Evolutionary conservation across 2,797 vertebrate species (phyloP).

Genomic region (Typhlichthys subterraneus): DNA sequence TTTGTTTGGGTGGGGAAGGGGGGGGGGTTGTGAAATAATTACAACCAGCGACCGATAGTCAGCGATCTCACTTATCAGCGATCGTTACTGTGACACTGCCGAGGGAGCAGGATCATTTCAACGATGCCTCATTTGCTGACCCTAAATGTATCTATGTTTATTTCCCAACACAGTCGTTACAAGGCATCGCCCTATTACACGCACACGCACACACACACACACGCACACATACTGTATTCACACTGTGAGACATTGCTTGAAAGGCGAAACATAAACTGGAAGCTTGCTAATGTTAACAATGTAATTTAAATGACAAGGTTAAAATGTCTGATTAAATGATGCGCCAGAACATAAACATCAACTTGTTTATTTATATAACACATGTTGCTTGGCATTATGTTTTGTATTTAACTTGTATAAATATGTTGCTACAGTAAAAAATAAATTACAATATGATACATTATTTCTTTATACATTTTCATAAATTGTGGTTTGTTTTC

Average conservation of each 20-base stretch:
- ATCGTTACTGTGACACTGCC: constrained; percentile 54
- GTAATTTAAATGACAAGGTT: constrained; percentile 14
- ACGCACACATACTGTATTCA: neutral
- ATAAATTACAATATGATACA: constrained; percentile 44
- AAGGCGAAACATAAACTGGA: no score
- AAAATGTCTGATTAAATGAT: constrained; percentile 17
- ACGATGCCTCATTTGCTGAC: constrained; percentile 29
- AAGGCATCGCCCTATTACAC: constrained; percentile 5
- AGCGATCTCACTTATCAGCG: constrained; percentile 64
- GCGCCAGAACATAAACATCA: constrained; percentile 27
- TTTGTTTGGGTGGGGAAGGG: neutral
- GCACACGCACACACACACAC: neutral
- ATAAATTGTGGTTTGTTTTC: constrained; percentile 47
- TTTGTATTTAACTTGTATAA: constrained; percentile 54
- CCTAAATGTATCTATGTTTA: constrained; percentile 10
- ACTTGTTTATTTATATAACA: constrained; percentile 19
- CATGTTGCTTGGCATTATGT: constrained; percentile 48
- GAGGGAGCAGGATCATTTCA: constrained; percentile 34
- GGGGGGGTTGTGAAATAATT: constrained; percentile 57
- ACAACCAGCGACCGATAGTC: constrained; percentile 56
- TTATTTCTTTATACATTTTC: constrained; percentile 52
- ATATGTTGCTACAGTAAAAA: constrained; percentile 35
- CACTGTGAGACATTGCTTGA: no score
- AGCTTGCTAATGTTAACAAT: no score
- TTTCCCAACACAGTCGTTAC: constrained; percentile 30